Base-by-base conservation (phyloP, 2,888 invertebrate genomes). In the Campoplex nolae region DNA sequence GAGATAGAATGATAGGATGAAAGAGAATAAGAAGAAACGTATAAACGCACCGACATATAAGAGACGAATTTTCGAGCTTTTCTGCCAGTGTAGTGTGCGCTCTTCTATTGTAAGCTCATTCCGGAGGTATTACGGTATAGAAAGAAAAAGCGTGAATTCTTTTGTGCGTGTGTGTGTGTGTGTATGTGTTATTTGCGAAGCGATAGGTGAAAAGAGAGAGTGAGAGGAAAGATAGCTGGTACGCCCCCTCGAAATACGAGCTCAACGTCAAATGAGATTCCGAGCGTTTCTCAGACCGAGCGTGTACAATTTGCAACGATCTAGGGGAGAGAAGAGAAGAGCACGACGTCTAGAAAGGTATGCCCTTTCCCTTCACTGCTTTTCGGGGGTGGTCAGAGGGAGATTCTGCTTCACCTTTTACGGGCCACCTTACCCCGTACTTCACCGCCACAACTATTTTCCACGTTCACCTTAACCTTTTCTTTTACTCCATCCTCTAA, bases 201-300 rank as follows among this genome's bases (percentile, higher is more conserved):
- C 54, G 58, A 84, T 32, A 32, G 58, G 48, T 38, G 73, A 80
- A 81, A 62, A 71, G 32, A 78, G 67, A 88, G 84, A 88, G 67
- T 4, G 38, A 82, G 51, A 58, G 54, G 58, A 68, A 68, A 56
- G 84, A 88, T 80, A 88, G 85, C 86, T 84, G 78, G 80, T 88
- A 86, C 85, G 84, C 76, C 83, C 68, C 82, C 87, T 87, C 85
- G 88, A 88, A 88, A 90, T 88, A 89, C 89, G 88, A 88, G 90
- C 88, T 90, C 90, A 88, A 86, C 88, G 88, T 86, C 88, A 90
- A 91, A 91, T 88, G 91, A 89, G 90, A 91, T 91, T 91, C 89
- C 86, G 73, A 85, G 82, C 82, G 86, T 87, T 89, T 88, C 88
- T 83, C 88, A 85, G 85, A 80, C 80, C 77, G 73, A 74, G 78